Conservation (phyloP, 2,888 invertebrate species). For the Odontomyia ornata region DNA sequence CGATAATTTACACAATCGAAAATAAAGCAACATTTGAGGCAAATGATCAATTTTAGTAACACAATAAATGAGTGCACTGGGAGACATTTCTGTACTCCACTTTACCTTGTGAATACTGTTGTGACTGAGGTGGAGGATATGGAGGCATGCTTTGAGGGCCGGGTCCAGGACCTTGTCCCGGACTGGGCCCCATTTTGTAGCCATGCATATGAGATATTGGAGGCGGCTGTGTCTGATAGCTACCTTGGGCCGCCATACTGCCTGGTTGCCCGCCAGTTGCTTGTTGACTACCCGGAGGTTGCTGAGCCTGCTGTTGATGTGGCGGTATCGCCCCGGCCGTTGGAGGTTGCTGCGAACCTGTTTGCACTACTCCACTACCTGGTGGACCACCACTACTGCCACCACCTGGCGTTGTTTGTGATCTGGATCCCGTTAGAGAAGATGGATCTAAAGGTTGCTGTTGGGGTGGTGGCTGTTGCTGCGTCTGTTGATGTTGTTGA, state of each 20-base stretch:
- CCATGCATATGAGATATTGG: constrained; percentile 64
- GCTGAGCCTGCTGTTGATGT: constrained; percentile 61
- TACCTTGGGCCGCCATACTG: constrained; percentile 59
- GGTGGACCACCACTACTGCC: constrained; percentile 23
- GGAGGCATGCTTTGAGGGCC: constrained; percentile 67
- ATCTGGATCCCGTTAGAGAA: constrained; percentile 44
- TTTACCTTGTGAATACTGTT: constrained; percentile 68
- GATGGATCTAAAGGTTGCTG: constrained; percentile 46
- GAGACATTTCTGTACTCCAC: background rate
- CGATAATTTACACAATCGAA: too few relatives aligned
- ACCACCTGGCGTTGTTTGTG: constrained; percentile 28
- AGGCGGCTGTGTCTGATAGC: constrained; percentile 53
- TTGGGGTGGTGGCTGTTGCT: constrained; percentile 51
- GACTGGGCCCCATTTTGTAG: constrained; percentile 72
- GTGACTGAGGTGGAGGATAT: constrained; percentile 66
- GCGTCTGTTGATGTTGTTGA: constrained; percentile 59
- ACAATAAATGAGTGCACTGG: constrained; percentile 3
- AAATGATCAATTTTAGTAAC: constrained; percentile 19
- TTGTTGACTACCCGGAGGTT: constrained; percentile 57
- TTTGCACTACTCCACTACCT: constrained; percentile 62
- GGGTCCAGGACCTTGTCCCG: constrained; percentile 66
- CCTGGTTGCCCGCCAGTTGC: constrained; percentile 54
- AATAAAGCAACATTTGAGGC: background rate
- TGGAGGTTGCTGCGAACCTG: constrained; percentile 54
- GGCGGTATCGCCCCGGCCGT: constrained; percentile 61